Evolutionary conservation across 2,888 invertebrate species (phyloP).

Genomic region (Strigamia crassipes): DNA sequence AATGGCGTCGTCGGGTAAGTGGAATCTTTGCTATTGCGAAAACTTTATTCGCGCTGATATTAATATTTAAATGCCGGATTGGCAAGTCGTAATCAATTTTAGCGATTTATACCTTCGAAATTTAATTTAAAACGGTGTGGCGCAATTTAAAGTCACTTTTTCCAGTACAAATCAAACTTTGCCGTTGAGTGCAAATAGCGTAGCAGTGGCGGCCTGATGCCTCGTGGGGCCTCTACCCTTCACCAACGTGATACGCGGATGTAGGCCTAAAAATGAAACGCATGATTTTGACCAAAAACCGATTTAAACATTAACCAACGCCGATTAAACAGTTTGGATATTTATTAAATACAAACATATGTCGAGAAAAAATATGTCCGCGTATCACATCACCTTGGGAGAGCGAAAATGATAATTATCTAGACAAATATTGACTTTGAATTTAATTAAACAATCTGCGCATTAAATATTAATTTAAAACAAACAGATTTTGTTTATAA

Average conservation of each 20-base stretch:
- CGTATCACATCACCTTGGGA: not conserved
- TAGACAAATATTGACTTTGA: not conserved
- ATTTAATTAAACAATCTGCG: not conserved
- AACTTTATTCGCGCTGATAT: not conserved
- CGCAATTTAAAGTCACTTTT: not conserved
- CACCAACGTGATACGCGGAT: constrained; percentile 6
- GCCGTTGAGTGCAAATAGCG: not conserved
- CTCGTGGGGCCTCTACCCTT: not conserved
- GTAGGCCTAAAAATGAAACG: not conserved
- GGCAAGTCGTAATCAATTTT: not conserved
- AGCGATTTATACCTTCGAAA: not conserved
- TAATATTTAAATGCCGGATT: not conserved
- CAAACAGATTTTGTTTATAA: too few species aligned
- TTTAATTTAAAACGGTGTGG: not conserved
- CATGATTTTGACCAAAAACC: not conserved
- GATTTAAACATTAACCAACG: not conserved
- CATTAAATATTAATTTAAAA: not conserved
- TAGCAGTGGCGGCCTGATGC: constrained; percentile 30
- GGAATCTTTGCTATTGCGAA: constrained; percentile 23
- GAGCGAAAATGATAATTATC: not conserved
- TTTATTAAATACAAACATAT: not conserved
- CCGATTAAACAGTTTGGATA: not conserved
- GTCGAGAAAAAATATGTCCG: not conserved
- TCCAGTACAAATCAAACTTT: not conserved
- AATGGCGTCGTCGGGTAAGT: constrained; percentile 45